Base-by-base conservation (phyloP, 2,113 vertebrate species). In the Polyodon spathula region DNA sequence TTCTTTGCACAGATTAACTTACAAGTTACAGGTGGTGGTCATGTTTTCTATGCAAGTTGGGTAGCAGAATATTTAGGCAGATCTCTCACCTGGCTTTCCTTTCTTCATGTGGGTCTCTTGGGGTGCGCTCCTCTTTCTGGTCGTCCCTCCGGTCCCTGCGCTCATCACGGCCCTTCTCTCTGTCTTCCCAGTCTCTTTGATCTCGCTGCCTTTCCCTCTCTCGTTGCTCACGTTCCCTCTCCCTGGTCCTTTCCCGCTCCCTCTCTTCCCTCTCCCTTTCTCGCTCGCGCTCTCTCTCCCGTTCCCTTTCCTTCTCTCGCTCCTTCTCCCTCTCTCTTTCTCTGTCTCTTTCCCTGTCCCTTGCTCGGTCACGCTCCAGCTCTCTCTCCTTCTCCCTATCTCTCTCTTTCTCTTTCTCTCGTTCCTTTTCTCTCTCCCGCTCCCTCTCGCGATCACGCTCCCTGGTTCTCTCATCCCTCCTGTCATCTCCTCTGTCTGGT, bases 81-180 rank as follows among this genome's bases (percentile, higher is more conserved):
- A 1, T 1, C 27, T 58, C 87, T 71, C 63, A 86, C 95, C 87
- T 95, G 43, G 86, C 73, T 66, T 97, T 97, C 56, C 94, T 85
- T 44, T 98, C 95, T 4, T 95, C 93, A 0, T 94, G 90, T 6
- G 78, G 54, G 48, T 97, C 94, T 76, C 93, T 81, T 6, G 74
- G 68, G 1, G 74, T 60, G 12, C 93, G 84, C 14, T 97, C 94
- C 3, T 97, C 95, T 54, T 93, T 73, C 15, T 60, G 4, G 2
- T 86, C 85, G 0, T 97, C 96, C 62, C 92, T 68, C 85, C 82
- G 90, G 5, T 97, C 93, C 51, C 94, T 78, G 42, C 92, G 85
- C 56, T 97, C 93, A 51, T 95, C 93, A 62, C 92, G 81, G 9
- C 81, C 87, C 40, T 89, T 88, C 41, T 93, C 91, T 1, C 90